phyloP scores from a whole-genome alignment of 2,113 vertebrate genomes.

The Seriola aureovittata region DNA sequence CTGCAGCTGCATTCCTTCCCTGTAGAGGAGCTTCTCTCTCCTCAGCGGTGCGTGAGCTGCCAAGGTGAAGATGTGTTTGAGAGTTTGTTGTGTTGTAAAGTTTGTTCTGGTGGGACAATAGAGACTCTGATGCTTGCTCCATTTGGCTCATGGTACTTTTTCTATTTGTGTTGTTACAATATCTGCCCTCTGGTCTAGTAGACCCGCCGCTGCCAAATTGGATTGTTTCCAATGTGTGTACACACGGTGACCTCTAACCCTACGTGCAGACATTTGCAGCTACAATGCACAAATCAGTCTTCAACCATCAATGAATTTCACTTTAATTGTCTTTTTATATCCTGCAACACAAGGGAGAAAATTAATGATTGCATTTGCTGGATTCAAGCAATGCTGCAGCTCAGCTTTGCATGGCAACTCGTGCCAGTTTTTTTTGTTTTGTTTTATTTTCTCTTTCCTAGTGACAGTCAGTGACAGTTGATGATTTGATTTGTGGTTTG shows the following conservation, averaged over 20 bases:
- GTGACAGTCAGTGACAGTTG: background rate
- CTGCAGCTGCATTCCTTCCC: slow-evolving; percentile 25
- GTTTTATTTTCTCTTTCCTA: background rate
- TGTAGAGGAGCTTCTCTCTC: background rate
- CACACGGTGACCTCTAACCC: background rate
- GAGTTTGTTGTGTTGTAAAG: slow-evolving; percentile 25
- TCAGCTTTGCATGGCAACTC: background rate
- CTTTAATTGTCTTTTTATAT: background rate
- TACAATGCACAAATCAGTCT: background rate
- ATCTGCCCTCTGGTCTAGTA: slow-evolving; percentile 4
- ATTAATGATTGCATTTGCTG: background rate
- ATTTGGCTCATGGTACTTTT: slow-evolving; percentile 12
- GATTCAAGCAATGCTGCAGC: background rate
- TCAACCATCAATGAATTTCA: background rate
- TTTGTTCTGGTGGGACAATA: slow-evolving; percentile 24
- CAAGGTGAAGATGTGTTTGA: background rate
- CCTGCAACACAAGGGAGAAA: background rate
- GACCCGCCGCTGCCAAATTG: background rate
- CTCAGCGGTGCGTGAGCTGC: background rate
- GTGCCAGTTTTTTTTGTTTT: background rate
- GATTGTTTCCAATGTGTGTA: slow-evolving; percentile 13
- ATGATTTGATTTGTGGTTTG: background rate
- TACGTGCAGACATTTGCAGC: background rate
- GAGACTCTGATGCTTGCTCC: slow-evolving; percentile 6
- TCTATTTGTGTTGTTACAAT: slow-evolving; percentile 27